Conservation (phyloP, 2,888 invertebrate genomes). For the Nymphalis polychloros region DNA sequence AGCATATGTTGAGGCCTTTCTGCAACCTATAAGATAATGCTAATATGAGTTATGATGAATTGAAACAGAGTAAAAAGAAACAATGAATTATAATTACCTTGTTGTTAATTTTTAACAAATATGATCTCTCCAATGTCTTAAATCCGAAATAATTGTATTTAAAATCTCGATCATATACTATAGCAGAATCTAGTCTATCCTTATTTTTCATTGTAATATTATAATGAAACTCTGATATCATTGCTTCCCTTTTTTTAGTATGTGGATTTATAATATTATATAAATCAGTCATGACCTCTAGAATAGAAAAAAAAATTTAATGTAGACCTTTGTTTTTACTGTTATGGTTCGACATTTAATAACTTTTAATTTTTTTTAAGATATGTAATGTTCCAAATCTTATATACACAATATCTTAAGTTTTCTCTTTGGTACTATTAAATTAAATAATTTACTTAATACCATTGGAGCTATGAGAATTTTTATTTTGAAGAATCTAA, state of each 20-base stretch:
- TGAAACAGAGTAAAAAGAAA: too few relatives aligned
- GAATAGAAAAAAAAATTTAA: slow-evolving; percentile 48
- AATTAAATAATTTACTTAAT: too few relatives aligned
- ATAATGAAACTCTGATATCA: slow-evolving; percentile 93
- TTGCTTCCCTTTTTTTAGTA: slow-evolving; percentile 87
- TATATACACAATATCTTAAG: too few relatives aligned
- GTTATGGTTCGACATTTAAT: too few relatives aligned
- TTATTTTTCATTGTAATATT: slow-evolving; percentile 92
- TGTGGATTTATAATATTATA: slow-evolving; percentile 88
- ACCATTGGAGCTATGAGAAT: too few relatives aligned
- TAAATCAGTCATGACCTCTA: slow-evolving; percentile 95
- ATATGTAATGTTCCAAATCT: too few relatives aligned
- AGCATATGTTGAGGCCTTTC: slow-evolving; percentile 99
- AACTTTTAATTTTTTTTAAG: too few relatives aligned
- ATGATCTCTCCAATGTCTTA: slow-evolving; percentile 97
- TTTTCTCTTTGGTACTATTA: too few relatives aligned
- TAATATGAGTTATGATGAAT: too few relatives aligned
- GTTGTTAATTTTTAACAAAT: slow-evolving; percentile 93
- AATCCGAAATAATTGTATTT: slow-evolving; percentile 99
- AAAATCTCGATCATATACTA: slow-evolving; percentile 98
- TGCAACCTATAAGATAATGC: slow-evolving; percentile 81
- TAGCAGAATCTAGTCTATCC: slow-evolving; percentile 95
- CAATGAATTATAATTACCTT: slow-evolving; percentile 75
- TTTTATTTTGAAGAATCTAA: too few relatives aligned
- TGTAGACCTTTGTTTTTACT: neutral